phyloP scores from a whole-genome alignment of 2,797 vertebrate genomes.

The Mycteria americana region DNA sequence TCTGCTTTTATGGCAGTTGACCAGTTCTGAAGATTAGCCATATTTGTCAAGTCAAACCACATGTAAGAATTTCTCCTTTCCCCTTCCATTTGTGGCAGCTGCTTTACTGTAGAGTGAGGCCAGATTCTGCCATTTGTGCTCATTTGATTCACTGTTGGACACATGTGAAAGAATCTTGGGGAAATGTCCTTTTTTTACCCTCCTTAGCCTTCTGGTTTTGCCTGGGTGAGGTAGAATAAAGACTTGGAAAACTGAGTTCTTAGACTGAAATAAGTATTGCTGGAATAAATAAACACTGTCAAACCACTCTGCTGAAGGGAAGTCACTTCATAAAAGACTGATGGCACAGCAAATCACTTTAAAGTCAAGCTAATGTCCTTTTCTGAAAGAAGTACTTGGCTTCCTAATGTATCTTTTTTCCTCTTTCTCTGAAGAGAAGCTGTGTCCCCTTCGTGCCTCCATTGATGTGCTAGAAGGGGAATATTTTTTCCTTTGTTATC shows the following conservation, averaged over 20 bases:
- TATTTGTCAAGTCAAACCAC: neutral
- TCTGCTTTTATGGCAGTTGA: neutral
- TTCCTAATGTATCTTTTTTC: neutral
- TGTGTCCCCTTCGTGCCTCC: conserved; percentile 19
- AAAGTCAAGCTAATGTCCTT: neutral
- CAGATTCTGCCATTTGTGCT: neutral
- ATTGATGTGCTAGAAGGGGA: conserved; percentile 71
- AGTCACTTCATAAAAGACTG: neutral
- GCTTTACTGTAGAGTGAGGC: neutral
- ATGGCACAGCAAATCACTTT: neutral
- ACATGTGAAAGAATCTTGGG: neutral
- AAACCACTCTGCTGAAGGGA: neutral
- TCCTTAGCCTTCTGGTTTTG: neutral
- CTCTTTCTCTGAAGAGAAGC: conserved; percentile 23
- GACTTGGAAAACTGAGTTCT: neutral
- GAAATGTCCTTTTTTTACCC: neutral
- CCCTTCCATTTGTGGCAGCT: neutral
- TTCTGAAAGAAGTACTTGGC: neutral
- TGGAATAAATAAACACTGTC: neutral
- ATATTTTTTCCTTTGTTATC: conserved; percentile 72
- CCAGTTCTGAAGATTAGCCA: neutral
- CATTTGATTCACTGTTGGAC: neutral
- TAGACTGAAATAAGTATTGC: neutral
- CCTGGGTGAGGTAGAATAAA: neutral
- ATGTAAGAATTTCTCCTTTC: neutral